Base-by-base conservation (phyloP, 92 coral and sea anemone genomes). In the Porites rus region DNA sequence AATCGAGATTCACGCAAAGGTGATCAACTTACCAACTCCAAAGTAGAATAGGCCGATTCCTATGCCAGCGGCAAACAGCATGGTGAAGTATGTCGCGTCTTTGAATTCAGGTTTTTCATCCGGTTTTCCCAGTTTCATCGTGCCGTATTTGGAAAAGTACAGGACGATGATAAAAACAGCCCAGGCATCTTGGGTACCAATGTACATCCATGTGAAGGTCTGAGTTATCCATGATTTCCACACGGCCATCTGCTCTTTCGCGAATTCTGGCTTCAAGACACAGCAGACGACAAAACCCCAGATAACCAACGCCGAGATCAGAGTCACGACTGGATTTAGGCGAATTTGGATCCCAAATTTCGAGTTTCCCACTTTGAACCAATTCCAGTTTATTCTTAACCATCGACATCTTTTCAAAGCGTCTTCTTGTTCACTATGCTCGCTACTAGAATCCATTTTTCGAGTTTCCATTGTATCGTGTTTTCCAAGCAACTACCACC, bases 21-120 rank as follows among this genome's bases (percentile, higher is more conserved):
- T 52, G 18, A 2, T 61, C 56, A 31, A 72, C 87, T 16, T 83
- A 83, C 87, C 87, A 13, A 95, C 93, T 65, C 98, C 98, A 61
- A 93, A 95, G 93, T 91, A 95, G 74, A 95, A 95, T 85, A 95
- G 74, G 19, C 98, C 98, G 71, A 93, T 95, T 64, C 98, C 98
- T 63, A 95, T 92, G 9, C 98, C 98, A 31, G 96, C 98, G 64
- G 98, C 98, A 79, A 95, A 95, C 90, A 95, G 81, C 98, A 95
- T 95, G 51, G 98, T 95, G 83, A 95, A 95, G 90, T 95, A 95
- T 18, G 98, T 74, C 16, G 93, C 97, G 72, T 95, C 98, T 53
- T 92, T 87, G 86, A 86, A 95, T 83, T 95, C 98, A 58, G 98
- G 98, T 92, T 95, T 92, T 72, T 95, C 98, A 82, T 95, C 95